These are phyloP conservation scores for Halcyon chelicuti DNA, from an alignment of 2,797 vertebrate species.

Conservation along the genomic window DNA sequence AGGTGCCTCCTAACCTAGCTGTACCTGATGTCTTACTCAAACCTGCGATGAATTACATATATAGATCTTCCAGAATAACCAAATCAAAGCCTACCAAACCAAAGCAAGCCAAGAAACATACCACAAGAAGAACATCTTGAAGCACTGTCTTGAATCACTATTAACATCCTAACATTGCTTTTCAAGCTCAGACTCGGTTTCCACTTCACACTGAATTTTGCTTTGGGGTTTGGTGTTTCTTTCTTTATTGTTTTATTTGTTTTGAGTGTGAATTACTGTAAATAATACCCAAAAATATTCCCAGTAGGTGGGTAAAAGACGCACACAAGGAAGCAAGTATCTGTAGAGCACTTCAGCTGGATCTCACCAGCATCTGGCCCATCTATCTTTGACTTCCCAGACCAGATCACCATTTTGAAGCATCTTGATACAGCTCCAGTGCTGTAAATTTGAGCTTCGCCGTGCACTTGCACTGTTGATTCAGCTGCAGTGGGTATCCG, in stretches of 20 bases:
- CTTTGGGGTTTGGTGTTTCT: background rate
- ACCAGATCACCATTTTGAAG: background rate
- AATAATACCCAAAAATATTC: background rate
- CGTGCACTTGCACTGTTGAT: background rate
- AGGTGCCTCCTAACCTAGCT: background rate
- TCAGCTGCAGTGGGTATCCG: constrained; percentile 33
- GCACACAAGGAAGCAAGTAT: fast-evolving
- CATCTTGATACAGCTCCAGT: background rate
- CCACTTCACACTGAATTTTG: background rate
- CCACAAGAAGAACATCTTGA: background rate
- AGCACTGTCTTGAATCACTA: no score
- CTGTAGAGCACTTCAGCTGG: background rate
- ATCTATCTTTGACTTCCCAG: background rate
- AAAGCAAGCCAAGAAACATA: background rate
- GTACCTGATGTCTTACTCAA: background rate
- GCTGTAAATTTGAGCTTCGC: background rate
- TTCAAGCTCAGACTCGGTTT: background rate
- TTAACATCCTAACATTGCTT: background rate
- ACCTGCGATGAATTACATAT: fast-evolving
- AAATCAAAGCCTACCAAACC: background rate
- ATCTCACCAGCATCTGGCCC: background rate
- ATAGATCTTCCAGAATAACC: background rate
- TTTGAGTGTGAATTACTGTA: background rate
- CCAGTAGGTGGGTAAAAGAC: background rate
- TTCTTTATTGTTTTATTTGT: background rate